phyloP scores from a whole-genome alignment of 2,797 vertebrate species.

The Acrocephalus scirpaceus region DNA sequence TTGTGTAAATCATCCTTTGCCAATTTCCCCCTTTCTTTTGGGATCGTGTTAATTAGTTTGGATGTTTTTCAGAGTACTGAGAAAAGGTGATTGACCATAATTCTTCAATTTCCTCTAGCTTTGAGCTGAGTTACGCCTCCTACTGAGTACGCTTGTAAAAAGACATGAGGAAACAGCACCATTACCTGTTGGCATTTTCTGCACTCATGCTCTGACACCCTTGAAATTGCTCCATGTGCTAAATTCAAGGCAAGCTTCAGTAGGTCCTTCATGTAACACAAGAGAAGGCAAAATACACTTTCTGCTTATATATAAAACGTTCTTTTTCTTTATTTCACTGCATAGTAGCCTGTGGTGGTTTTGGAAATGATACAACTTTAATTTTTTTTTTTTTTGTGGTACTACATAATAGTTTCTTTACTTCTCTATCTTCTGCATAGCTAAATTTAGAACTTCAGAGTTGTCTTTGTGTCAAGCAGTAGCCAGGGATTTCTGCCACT shows the following conservation, averaged over 20 bases:
- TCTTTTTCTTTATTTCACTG: not conserved
- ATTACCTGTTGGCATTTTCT: not conserved
- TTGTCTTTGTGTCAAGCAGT: not conserved
- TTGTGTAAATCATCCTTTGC: not conserved
- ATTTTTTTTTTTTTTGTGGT: not conserved
- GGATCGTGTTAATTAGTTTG: not conserved
- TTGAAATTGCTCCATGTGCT: not conserved
- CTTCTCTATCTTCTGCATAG: not conserved
- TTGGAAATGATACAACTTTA: fast-evolving
- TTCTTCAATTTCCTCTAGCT: not conserved
- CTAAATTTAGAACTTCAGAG: not conserved
- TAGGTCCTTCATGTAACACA: not conserved
- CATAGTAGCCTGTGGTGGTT: not conserved
- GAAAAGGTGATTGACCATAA: not conserved
- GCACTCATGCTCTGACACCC: not conserved
- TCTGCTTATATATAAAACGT: not conserved
- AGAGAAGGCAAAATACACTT: not conserved
- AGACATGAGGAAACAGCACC: not conserved
- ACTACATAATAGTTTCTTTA: not conserved
- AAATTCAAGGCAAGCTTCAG: not conserved
- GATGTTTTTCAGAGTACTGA: not conserved
- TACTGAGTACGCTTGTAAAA: not conserved
- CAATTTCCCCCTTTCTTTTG: not conserved
- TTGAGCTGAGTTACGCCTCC: not conserved
- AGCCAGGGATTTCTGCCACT: not conserved